These are phyloP conservation scores for Lithophane socia DNA, from an alignment of 2,888 invertebrate species.

Conservation along the genomic window DNA sequence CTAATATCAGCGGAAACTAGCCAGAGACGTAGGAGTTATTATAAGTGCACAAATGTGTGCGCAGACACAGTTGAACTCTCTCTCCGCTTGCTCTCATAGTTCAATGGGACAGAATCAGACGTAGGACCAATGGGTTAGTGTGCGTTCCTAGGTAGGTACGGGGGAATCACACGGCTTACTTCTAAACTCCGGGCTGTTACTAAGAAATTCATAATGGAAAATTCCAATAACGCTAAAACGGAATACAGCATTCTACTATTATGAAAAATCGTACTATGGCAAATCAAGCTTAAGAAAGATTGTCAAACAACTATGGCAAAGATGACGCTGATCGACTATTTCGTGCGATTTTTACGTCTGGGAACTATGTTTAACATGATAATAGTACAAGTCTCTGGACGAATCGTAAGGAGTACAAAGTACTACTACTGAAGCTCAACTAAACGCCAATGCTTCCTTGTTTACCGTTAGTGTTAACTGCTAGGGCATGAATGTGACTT, in stretches of 20 bases:
- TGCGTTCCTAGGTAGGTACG: too few relatives aligned
- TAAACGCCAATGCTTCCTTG: constrained; percentile 33
- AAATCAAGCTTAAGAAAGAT: neutral
- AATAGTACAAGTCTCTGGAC: neutral
- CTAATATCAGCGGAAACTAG: too few relatives aligned
- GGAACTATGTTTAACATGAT: neutral
- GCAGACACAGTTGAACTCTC: neutral
- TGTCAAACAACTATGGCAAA: neutral
- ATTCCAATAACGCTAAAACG: neutral
- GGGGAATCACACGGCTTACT: too few relatives aligned
- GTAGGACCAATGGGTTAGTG: neutral
- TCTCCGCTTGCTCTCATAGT: neutral
- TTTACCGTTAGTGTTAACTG: constrained; percentile 30
- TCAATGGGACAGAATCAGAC: neutral
- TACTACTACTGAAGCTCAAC: neutral
- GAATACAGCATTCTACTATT: neutral
- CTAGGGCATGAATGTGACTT: constrained; percentile 31
- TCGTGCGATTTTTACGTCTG: neutral
- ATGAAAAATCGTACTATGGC: neutral
- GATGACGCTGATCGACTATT: neutral
- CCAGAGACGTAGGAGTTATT: too few relatives aligned
- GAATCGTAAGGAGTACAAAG: neutral
- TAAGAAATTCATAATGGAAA: too few relatives aligned
- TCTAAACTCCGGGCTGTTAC: too few relatives aligned
- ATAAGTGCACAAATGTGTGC: neutral